Evolutionary conservation across 64 coral and sea anemone genomes (phyloP).

Genomic region (Platygyra sinensis): DNA sequence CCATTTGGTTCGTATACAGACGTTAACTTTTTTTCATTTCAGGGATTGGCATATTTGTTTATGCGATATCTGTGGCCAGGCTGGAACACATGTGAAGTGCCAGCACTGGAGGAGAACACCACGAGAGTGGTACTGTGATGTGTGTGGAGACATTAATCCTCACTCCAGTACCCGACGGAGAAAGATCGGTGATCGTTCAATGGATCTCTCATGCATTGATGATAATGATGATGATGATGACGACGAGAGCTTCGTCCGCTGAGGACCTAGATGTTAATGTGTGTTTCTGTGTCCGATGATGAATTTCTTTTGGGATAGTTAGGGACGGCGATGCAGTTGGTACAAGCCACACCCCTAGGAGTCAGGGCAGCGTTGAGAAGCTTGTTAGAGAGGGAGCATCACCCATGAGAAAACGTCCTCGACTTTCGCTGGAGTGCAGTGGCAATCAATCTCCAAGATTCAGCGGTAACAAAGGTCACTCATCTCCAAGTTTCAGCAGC

Average conservation of each 20-base stretch:
- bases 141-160: conserved; percentile 12
- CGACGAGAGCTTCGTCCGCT: background rate
- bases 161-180: conserved; percentile 3
- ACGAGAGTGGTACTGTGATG: conserved; percentile 54
- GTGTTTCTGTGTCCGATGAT: conserved; percentile 30
- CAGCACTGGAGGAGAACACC: conserved; percentile 65
- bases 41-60: conserved; percentile 78
- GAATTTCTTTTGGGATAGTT: background rate
- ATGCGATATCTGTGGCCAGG: conserved; percentile 80
- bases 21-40: background rate
- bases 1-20: no score
- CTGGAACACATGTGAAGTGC: conserved; percentile 82
- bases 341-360: background rate
- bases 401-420: conserved; percentile 4
- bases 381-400: background rate
- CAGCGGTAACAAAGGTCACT: background rate
- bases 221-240: background rate
- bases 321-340: background rate
- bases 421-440: background rate
- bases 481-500: no score
- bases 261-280: conserved; percentile 26
- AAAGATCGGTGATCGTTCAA: conserved; percentile 55
- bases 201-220: background rate
- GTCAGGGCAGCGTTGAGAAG: background rate
- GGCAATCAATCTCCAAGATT: background rate